phyloP scores from a whole-genome alignment of 2,113 vertebrate species.

The Hippocampus comes region DNA sequence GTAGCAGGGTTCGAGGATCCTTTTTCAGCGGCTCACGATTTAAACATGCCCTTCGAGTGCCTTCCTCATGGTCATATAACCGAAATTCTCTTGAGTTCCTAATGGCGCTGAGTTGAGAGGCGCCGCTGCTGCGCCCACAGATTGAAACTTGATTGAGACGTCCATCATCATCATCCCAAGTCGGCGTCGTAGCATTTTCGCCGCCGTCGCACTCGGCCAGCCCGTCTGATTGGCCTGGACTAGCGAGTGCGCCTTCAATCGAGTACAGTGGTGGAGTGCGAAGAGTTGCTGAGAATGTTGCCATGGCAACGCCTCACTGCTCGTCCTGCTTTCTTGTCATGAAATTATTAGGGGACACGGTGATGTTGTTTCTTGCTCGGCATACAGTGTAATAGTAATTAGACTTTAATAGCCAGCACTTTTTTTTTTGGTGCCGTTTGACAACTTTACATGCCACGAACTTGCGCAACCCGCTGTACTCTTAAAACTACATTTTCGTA shows the following conservation, averaged over 20 bases:
- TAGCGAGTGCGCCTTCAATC: conserved; percentile 31
- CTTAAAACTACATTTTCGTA: background rate
- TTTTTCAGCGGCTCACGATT: too few species aligned
- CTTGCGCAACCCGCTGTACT: background rate
- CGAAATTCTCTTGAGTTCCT: conserved; percentile 24
- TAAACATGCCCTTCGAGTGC: conserved; percentile 22
- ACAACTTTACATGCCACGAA: too few species aligned
- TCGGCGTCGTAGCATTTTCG: conserved; percentile 37
- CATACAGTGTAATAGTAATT: conserved; percentile 50
- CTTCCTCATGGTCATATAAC: conserved; percentile 21
- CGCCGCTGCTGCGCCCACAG: conserved; percentile 20
- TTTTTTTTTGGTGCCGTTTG: background rate
- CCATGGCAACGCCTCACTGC: conserved; percentile 68
- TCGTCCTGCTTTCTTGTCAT: conserved; percentile 49
- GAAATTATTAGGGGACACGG: conserved; percentile 58
- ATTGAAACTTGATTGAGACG: conserved; percentile 25
- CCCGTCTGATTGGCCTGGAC: conserved; percentile 49
- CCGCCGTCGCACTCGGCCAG: background rate
- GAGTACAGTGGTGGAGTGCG: conserved; percentile 45
- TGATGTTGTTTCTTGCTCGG: conserved; percentile 68
- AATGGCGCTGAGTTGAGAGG: conserved; percentile 17
- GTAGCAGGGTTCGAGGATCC: background rate
- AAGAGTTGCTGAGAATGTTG: conserved; percentile 52
- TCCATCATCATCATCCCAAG: conserved; percentile 45
- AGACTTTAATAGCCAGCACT: conserved; percentile 37